Conservation (phyloP, 2,888 invertebrate species). For the Andrena trimmerana region DNA sequence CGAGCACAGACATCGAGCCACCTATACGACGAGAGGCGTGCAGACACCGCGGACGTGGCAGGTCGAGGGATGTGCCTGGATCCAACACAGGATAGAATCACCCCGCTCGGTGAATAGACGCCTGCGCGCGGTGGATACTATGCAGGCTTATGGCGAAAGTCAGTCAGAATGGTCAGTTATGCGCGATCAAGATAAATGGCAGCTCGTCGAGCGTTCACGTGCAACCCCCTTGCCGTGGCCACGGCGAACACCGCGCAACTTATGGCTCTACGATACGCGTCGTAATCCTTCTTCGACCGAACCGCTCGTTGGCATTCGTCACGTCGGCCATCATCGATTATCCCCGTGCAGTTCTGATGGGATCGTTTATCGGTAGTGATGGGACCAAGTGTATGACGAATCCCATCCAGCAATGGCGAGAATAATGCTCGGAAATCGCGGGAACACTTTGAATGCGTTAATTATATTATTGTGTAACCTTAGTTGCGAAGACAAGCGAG, state of each 20-base stretch:
- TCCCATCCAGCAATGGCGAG: background rate
- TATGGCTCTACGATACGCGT: conserved; percentile 42
- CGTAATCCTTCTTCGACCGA: conserved; percentile 12
- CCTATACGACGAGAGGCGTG: conserved; percentile 14
- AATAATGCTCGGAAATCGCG: background rate
- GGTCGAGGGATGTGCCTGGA: conserved; percentile 35
- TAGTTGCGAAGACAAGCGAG: no score
- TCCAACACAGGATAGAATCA: conserved; percentile 47
- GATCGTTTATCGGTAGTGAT: conserved; percentile 39
- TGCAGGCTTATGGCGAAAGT: conserved; percentile 39
- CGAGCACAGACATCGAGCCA: conserved; percentile 29
- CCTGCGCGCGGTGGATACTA: conserved; percentile 31
- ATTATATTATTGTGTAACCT: no score
- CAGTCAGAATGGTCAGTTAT: conserved; percentile 58
- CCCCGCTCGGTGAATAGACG: conserved; percentile 41
- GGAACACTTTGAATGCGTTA: no score
- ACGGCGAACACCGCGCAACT: conserved; percentile 21
- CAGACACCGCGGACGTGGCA: conserved; percentile 12
- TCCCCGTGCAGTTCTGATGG: conserved; percentile 19
- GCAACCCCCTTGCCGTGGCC: conserved; percentile 22
- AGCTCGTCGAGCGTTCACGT: conserved; percentile 19
- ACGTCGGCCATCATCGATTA: conserved; percentile 44
- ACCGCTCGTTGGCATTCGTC: conserved; percentile 42
- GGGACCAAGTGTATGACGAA: background rate
- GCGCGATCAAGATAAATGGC: conserved; percentile 62